Evolutionary conservation across 1,140 invertebrate genomes (phyloP), one percentile per base, ranked within the genome.

Genomic region (Parasteatoda tepidariorum): DNA sequence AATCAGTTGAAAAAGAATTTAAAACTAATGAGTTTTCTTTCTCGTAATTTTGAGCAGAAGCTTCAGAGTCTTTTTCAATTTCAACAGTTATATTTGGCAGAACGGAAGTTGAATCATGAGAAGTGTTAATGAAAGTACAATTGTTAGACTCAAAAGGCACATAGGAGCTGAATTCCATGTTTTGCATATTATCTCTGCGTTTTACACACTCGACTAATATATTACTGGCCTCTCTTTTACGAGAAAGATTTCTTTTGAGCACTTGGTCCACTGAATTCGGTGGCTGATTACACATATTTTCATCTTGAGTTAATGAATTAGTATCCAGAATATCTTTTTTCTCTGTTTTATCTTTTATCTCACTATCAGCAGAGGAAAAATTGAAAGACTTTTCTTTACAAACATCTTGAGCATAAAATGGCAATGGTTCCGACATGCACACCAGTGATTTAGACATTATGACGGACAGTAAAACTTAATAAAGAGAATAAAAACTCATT

Each of bases 161-260:
- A 78, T 55, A 54, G 15, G 41, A 64, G 38, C 13, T 24, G 6
- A 64, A 34, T 13, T 66, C 41, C 6, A 66, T 66, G n/a, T 79
- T 68, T 59, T 41, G 28, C 30, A 68, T 26, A 79, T 68, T 68
- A 30, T 79, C 76, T 18, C 76, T 26, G 3, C 76, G 38, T 26
- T 79, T 79, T 11, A 79, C 76, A 68, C 76, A 31, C 31, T 79
- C 76, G 30, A 79, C 22, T 7, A 79, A 41, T 18, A 68, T 68
- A 59, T 79, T 79, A 22, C 61, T 68, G 22, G 76, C 76, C 11
- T 79, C 76, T 15, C 76, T 30, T 26, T 79, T 79, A 18, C 64
- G 76, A 34, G 76, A 41, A 13, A 59, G n/a, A n/a, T n/a, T 31
- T 18, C 15, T 11, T 30, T 34, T 55, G 5, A 18, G 18, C 3